Evolutionary conservation across 1,140 invertebrate genomes (phyloP).

Genomic region (Drosophila kohkoa): DNA sequence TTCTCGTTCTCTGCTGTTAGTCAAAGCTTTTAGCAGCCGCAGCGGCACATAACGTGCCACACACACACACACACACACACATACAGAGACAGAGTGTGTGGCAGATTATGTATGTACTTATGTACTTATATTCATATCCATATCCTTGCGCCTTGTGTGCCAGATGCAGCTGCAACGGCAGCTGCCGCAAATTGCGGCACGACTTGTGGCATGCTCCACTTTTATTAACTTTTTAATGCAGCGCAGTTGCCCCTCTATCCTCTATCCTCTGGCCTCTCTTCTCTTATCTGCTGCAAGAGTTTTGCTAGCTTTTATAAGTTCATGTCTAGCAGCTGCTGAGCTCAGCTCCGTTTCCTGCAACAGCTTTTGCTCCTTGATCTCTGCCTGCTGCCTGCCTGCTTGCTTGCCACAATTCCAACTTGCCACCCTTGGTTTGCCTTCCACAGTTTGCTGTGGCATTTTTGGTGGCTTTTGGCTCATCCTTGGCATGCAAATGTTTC

Average conservation of each 20-base stretch:
- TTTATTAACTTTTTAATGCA: conserved; percentile 84
- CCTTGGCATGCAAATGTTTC: conserved; percentile 45
- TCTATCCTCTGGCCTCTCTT: too few species aligned
- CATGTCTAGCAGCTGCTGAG: conserved; percentile 49
- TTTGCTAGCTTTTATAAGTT: conserved; percentile 55
- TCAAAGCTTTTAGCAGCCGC: conserved; percentile 30
- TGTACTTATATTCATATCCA: conserved; percentile 75
- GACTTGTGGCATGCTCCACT: conserved; percentile 82
- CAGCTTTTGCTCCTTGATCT: neutral
- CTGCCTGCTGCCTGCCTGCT: too few species aligned
- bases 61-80: conserved; percentile 27
- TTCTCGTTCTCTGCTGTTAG: conserved; percentile 12
- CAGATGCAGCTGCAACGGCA: conserved; percentile 43
- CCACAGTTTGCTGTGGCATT: conserved; percentile 43
- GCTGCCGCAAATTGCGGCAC: conserved; percentile 81
- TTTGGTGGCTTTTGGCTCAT: conserved; percentile 48
- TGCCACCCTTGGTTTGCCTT: conserved; percentile 10
- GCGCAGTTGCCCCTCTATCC: conserved; percentile 21
- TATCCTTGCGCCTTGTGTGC: conserved; percentile 52
- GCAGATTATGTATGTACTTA: conserved; percentile 38
- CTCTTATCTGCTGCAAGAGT: conserved; percentile 29
- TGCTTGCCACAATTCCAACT: too few species aligned
- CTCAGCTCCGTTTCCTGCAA: conserved; percentile 8
- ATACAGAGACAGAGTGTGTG: conserved; percentile 7
- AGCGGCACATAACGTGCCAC: conserved; percentile 13